Base-by-base conservation (phyloP, 2,888 invertebrate genomes). In the Phyto melanocephala region DNA sequence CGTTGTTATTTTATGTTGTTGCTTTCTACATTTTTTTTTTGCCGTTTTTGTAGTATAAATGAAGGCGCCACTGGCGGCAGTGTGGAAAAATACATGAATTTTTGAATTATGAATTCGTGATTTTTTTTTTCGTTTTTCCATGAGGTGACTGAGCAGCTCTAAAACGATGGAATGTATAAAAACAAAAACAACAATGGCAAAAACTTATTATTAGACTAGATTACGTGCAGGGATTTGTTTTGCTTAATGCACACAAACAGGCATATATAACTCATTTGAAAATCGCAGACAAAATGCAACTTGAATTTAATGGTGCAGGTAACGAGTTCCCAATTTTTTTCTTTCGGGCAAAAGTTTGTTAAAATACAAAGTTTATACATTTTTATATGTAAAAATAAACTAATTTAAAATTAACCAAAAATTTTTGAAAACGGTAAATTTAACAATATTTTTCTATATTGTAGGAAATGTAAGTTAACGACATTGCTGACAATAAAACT, bases 131-230 rank as follows among this genome's bases (percentile, higher is more conserved):
- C 22, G 42, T 58, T 0, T 24, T 22, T 42, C 7, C 10, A 28
- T 24, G 22, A 35, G 45, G 33, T 75, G 22, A 37, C 62, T 24
- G 4, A 5, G 52, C 52, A 63, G 60, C 37, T 35, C 45, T 35
- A 67, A 35, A 77, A 63, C 20, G 54, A 58, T 65, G 17, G 56
- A 37, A 37, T 15, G 35, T 37, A 65, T 47, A 56, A 65, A n/a
- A n/a, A n/a, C n/a, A n/a, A n/a, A 71, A 47, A 68, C 63, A 62
- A 62, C 85, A 84, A 85, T 52, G 22, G 17, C 10, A 85, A 85
- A 87, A 88, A 89, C 87, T 88, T 89, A 88, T 89, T 89, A 88
- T 89, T 88, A 88, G 89, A 87, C 87, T 87, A 87, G 87, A 89
- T 89, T 89, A 89, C 87, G 88, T 87, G 87, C 86, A 84, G 85